phyloP scores from a whole-genome alignment of 2,888 invertebrate species.

The Drosophila tanythrix region DNA sequence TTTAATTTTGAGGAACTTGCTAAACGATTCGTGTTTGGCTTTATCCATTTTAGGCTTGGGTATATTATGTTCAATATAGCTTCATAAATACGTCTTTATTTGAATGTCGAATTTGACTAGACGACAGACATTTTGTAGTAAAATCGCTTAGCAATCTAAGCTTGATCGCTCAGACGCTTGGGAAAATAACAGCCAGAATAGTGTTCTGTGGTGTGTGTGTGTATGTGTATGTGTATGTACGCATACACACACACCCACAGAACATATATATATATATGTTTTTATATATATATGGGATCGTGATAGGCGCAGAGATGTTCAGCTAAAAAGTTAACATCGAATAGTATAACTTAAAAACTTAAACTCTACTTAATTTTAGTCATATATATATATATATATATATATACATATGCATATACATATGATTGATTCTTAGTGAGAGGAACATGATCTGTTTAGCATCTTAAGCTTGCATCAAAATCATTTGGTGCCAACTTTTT shows the following conservation, averaged over 20 bases:
- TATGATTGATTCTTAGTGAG: conserved; percentile 14
- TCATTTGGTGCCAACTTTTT: conserved; percentile 1
- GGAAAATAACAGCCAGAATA: conserved; percentile 7
- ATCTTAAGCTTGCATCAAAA: conserved; percentile 32
- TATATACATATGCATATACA: background rate
- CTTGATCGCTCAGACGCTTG: background rate
- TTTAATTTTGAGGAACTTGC: background rate
- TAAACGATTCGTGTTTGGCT: background rate
- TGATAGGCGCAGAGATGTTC: background rate
- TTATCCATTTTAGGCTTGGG: background rate
- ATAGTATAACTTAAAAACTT: background rate
- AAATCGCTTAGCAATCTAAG: background rate
- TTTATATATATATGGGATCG: background rate
- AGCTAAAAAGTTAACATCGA: background rate
- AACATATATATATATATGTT: background rate
- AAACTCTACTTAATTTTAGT: background rate
- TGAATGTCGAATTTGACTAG: conserved; percentile 12
- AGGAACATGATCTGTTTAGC: conserved; percentile 50
- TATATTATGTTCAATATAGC: background rate
- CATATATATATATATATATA: conserved; percentile 13
- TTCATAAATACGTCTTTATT: background rate
- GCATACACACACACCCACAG: no score
- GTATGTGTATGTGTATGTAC: no score
- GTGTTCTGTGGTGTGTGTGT: conserved; percentile 3
- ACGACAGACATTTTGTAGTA: background rate